Conservation (phyloP, 2,888 invertebrate genomes). For the Gerris lacustris region DNA sequence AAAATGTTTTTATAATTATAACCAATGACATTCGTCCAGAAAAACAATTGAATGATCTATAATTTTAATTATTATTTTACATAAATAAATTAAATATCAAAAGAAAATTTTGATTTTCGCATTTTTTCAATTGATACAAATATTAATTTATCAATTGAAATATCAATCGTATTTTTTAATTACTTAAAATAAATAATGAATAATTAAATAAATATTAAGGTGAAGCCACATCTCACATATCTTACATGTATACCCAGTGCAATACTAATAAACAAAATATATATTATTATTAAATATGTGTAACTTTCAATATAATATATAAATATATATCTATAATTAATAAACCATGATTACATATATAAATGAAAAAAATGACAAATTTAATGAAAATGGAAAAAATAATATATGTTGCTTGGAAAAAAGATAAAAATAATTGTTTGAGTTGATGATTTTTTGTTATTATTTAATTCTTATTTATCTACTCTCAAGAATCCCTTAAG, state of each 20-base stretch:
- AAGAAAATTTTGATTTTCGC: too few species aligned
- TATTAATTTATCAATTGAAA: too few species aligned
- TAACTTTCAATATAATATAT: too few species aligned
- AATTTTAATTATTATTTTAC: too few species aligned
- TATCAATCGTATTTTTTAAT: background rate
- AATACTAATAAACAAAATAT: constrained; percentile 13
- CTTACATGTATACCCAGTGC: constrained; percentile 25
- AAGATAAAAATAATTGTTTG: background rate
- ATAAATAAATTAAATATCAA: too few species aligned
- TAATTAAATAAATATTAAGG: background rate
- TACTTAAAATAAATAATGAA: background rate
- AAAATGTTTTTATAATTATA: too few species aligned
- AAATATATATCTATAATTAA: too few species aligned
- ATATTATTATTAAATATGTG: background rate
- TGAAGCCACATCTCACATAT: constrained; percentile 13
- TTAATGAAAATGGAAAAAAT: background rate
- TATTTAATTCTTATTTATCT: background rate
- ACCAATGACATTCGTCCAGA: too few species aligned
- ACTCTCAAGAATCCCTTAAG: background rate
- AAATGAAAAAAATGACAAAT: background rate
- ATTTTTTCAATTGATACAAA: too few species aligned
- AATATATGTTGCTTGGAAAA: constrained; percentile 1
- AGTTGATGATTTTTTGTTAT: background rate
- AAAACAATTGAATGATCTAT: too few species aligned
- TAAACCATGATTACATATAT: background rate